Conservation (phyloP, 2,888 invertebrate genomes). For the Disparrhopalites patrizii region DNA sequence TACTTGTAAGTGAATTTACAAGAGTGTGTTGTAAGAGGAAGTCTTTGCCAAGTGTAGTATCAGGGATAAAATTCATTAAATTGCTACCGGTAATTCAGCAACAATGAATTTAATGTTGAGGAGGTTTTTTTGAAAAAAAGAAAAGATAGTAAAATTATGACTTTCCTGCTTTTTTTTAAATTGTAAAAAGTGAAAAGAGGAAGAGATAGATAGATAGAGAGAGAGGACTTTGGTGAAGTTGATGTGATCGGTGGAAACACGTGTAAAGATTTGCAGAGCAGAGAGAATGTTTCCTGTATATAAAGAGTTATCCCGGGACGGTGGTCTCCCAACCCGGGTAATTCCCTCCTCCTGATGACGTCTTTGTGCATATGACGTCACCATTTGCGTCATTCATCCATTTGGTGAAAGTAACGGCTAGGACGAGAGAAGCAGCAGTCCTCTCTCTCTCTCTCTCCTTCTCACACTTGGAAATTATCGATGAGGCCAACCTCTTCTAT, state of each 20-base stretch:
- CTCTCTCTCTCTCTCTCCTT: background rate
- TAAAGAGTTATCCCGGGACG: conserved; percentile 28
- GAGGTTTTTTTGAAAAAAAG: background rate
- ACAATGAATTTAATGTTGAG: background rate
- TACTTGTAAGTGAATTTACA: no score
- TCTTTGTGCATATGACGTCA: conserved; percentile 45
- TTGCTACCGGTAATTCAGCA: no score
- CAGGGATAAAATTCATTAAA: no score
- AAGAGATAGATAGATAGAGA: background rate
- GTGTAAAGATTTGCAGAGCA: conserved; percentile 46
- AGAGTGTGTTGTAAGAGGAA: no score
- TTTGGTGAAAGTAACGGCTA: conserved; percentile 11
- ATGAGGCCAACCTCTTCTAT: conserved; percentile 13
- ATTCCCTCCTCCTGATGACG: conserved; percentile 45
- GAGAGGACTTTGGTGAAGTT: background rate
- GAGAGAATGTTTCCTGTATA: conserved; percentile 30
- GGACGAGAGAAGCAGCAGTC: background rate
- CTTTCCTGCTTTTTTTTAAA: no score
- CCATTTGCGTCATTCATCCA: conserved; percentile 45
- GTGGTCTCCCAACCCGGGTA: conserved; percentile 24
- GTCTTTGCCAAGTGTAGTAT: background rate
- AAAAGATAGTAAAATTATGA: background rate
- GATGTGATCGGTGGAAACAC: conserved; percentile 38
- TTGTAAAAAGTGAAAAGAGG: background rate
- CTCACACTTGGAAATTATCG: conserved; percentile 15